Conservation (phyloP, 1,140 invertebrate genomes). For the Drosophila neocordata region DNA sequence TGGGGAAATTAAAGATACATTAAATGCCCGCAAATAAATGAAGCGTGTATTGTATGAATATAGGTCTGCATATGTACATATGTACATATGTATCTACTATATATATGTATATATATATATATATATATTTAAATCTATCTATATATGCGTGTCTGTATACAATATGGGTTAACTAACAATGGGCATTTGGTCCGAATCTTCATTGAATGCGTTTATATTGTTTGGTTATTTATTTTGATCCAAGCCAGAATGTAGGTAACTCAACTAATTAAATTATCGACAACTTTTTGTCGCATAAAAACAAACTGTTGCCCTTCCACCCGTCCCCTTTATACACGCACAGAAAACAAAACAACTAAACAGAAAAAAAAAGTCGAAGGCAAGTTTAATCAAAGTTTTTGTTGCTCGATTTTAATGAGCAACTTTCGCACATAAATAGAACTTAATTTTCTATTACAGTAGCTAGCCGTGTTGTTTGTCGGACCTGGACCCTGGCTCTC, state of each 20-base stretch:
- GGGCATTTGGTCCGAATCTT: constrained; percentile 34
- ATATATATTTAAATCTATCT: no score
- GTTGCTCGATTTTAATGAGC: constrained; percentile 57
- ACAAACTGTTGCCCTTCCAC: constrained; percentile 48
- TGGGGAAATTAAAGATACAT: constrained; percentile 80
- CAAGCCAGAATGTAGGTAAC: constrained; percentile 40
- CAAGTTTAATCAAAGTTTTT: constrained; percentile 62
- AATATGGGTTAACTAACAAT: neutral
- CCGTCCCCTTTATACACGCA: no score
- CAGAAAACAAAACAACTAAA: neutral
- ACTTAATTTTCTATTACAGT: constrained; percentile 66
- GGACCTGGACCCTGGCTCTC: neutral
- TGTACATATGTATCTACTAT: no score
- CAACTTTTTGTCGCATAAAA: constrained; percentile 63
- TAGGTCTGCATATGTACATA: neutral
- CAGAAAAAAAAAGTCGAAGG: constrained; percentile 25
- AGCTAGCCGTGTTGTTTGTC: constrained; percentile 17
- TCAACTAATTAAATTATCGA: constrained; percentile 68
- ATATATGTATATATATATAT: no score
- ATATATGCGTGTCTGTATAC: no score
- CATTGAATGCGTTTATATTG: constrained; percentile 4
- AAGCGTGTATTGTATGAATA: constrained; percentile 23
- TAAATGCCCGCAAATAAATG: constrained; percentile 67
- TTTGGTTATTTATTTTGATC: constrained; percentile 35
- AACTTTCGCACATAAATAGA: constrained; percentile 51